Percentiles rank a stretch among this genome's conserved stretches.
Conservation (phyloP, 2,888 invertebrate species). For the Pollenia angustigena region DNA sequence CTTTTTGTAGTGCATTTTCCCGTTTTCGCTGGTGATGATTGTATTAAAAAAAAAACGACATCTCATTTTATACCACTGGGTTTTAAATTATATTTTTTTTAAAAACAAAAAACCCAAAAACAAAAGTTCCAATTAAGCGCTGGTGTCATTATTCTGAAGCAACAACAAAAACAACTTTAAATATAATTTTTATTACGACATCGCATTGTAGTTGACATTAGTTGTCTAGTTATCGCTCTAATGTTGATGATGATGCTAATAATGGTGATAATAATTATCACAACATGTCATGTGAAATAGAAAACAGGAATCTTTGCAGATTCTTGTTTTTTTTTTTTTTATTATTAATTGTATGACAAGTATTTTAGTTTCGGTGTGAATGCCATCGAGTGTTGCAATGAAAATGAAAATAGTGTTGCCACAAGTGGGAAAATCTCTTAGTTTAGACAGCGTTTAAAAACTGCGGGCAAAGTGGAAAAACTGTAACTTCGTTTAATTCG, state of each 20-base stretch:
- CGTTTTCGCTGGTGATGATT: no score
- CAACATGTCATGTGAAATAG: neutral
- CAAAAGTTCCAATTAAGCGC: no score
- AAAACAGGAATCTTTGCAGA: neutral
- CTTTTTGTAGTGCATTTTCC: no score
- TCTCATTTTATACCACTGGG: no score
- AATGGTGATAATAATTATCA: slow-evolving; percentile 13
- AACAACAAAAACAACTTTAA: neutral
- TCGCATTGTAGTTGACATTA: neutral
- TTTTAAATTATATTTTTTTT: no score
- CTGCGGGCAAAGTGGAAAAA: no score
- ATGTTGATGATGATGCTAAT: slow-evolving; percentile 9
- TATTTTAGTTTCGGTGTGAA: slow-evolving; percentile 22
- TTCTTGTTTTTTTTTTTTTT: slow-evolving; percentile 2
- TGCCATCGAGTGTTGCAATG: slow-evolving; percentile 3
- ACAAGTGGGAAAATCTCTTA: neutral
- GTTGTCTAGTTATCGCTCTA: neutral
- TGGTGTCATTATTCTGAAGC: no score
- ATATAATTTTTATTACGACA: slow-evolving; percentile 20
- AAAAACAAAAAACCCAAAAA: no score
- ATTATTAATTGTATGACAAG: neutral
- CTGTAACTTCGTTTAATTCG: no score
- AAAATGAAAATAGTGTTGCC: neutral
- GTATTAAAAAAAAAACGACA: no score
- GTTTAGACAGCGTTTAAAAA: no score